Evolutionary conservation across 1,140 invertebrate species (phyloP), one percentile per base, ranked within the genome.

Genomic region (Daktulosphaira vitifoliae): DNA sequence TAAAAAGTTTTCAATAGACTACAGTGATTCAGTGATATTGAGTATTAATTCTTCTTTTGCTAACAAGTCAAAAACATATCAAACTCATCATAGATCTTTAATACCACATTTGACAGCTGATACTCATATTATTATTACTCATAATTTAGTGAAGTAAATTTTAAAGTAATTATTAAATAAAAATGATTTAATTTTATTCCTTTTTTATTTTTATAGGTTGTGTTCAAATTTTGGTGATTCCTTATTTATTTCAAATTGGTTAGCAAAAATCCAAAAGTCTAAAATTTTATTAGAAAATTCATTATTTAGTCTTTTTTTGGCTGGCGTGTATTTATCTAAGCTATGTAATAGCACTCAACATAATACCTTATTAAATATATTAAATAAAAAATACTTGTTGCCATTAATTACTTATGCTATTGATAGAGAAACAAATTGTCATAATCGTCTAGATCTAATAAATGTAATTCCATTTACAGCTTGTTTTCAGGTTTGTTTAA

Each of bases 321-420:
- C 13, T 22, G 56, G 56, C 16, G 39, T 62, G 26, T 62, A 62
- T 7, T 62, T 62, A 9, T 39, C 39, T 46, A 62, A 62, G 29
- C 42, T 26, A 15, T 23, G 39, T 48, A 39, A 62, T 22, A 23
- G 7, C 2, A 29, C 11, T 29, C 56, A 62, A 46, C 39, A 62
- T 29, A n/a, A 48, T 29, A 33, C 3, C 18, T 6, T 62, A 33
- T 48, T 62, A 15, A 62, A 48, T 2, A 46, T 62, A n/a, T 29
- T 62, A 46, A 48, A 62, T 22, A 62, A 62, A 62, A 46, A 9
- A 7, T 23, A 15, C 26, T 46, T 62, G 6, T 48, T 62, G 18
- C 42, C 56, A 62, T n/a, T 62, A 13, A 62, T 62, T 22, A 11
- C 56, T 3, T 62, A 62, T 62, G 26, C 56, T 33, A 0, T 62